Conservation (phyloP, 53 echinoderm and acorn worm genomes). For the Holothuria leucospilota region DNA sequence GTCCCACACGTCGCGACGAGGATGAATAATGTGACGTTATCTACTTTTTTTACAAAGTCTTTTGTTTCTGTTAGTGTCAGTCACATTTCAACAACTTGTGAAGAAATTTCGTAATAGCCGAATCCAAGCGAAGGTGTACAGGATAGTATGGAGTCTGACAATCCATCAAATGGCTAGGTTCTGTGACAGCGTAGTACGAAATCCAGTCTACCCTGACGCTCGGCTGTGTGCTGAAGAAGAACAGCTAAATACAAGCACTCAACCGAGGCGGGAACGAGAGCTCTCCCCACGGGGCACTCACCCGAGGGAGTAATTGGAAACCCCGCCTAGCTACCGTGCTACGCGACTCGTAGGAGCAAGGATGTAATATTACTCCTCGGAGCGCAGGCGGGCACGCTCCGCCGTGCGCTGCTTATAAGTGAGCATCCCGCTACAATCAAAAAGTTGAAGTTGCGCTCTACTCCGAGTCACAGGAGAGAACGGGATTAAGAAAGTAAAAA, state of each 20-base stretch:
- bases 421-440: slow-evolving; percentile 33
- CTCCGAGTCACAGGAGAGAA: slow-evolving; percentile 34
- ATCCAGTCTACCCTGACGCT: slow-evolving; percentile 37
- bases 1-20: too few species aligned
- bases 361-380: slow-evolving; percentile 42
- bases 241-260: slow-evolving; percentile 41
- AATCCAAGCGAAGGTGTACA: too few species aligned
- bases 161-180: too few species aligned
- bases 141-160: too few species aligned
- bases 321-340: slow-evolving; percentile 45
- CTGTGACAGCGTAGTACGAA: not conserved
- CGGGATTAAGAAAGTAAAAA: slow-evolving; percentile 44
- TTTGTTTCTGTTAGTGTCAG: too few species aligned
- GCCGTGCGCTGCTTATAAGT: slow-evolving; percentile 26
- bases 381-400: slow-evolving; percentile 49
- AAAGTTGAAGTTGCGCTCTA: slow-evolving; percentile 44
- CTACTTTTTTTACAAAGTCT: too few species aligned
- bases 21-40: too few species aligned
- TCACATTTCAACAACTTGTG: too few species aligned
- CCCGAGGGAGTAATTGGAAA: slow-evolving; percentile 55
- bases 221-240: slow-evolving; percentile 35
- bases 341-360: slow-evolving; percentile 31
- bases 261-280: slow-evolving; percentile 54
- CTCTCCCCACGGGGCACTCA: slow-evolving; percentile 48
- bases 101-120: too few species aligned